Conservation (phyloP, 2,797 vertebrate species). For the Manis pentadactyla region DNA sequence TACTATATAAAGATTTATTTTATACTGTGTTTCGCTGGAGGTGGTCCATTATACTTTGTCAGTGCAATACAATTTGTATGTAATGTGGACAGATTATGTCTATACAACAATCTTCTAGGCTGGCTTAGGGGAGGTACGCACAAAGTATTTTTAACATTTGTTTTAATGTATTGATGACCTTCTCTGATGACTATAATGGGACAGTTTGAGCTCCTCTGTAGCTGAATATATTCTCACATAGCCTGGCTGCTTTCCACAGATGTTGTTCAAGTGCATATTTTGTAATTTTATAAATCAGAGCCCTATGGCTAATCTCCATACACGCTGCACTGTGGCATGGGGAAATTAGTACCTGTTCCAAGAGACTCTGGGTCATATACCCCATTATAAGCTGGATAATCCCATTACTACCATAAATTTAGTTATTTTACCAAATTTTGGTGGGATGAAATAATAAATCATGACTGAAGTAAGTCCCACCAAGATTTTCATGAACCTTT, state of each 20-base stretch:
- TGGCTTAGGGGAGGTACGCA: background rate
- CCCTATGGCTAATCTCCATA: background rate
- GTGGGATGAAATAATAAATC: background rate
- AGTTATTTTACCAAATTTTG: background rate
- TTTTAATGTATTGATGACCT: background rate
- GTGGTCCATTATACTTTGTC: background rate
- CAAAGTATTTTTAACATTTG: background rate
- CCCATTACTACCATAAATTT: background rate
- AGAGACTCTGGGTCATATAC: background rate
- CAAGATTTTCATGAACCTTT: background rate
- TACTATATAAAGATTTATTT: conserved; percentile 28
- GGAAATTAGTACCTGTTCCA: background rate
- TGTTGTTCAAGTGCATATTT: background rate
- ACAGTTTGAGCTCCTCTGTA: background rate
- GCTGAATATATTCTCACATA: background rate
- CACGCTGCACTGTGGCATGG: background rate
- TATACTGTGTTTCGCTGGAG: background rate
- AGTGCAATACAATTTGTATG: background rate
- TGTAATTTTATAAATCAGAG: conserved; percentile 4
- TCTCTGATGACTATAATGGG: background rate
- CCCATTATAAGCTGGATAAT: background rate
- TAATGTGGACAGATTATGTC: background rate
- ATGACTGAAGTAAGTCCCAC: background rate
- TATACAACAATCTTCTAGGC: background rate
- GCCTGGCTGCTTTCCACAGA: background rate